Evolutionary conservation across 2,113 vertebrate species (phyloP).

Genomic region (Ibidorhyncha struthersii): DNA sequence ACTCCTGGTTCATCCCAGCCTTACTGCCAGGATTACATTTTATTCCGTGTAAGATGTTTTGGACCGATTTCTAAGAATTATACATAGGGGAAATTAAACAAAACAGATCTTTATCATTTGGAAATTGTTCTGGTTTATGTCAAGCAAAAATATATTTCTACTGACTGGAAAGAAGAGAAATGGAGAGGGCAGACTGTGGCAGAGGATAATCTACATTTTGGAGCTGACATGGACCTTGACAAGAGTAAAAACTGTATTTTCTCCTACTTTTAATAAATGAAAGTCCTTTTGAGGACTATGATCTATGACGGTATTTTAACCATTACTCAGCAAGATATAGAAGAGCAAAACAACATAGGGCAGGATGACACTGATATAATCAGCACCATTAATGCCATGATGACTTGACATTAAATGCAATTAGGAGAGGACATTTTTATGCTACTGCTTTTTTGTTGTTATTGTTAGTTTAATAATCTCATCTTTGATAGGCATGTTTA

Average conservation of each 20-base stretch:
- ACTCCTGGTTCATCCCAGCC: neutral
- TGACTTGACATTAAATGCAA: conserved; percentile 3
- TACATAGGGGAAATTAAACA: neutral
- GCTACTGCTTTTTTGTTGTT: neutral
- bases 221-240: neutral
- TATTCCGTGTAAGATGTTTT: neutral
- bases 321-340: neutral
- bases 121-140: neutral
- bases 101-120: neutral
- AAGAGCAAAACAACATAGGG: neutral
- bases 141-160: neutral
- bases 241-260: neutral
- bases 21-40: neutral
- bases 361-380: neutral
- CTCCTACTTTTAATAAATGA: neutral
- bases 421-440: neutral
- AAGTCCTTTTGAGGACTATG: neutral
- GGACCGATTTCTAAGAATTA: neutral
- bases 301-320: neutral
- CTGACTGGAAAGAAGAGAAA: neutral
- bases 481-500: neutral
- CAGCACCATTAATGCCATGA: neutral
- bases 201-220: neutral
- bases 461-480: conserved; percentile 6
- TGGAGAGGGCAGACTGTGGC: neutral